Evolutionary conservation across 2,888 invertebrate species (phyloP).

Genomic region (Bibio marci): DNA sequence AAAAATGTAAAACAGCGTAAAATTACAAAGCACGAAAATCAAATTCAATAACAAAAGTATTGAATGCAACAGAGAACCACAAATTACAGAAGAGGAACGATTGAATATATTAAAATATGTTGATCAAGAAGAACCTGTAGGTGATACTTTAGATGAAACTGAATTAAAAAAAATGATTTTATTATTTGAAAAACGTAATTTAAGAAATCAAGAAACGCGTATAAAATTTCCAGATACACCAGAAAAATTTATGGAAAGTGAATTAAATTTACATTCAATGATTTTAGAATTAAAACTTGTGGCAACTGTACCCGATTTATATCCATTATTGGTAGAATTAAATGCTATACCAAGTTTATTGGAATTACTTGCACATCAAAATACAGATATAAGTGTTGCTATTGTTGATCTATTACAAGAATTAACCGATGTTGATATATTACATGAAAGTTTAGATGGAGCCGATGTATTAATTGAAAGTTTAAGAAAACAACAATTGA

Average conservation of each 20-base stretch:
- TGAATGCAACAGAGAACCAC: slow-evolving; percentile 36
- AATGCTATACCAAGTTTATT: slow-evolving; percentile 81
- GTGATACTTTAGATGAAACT: slow-evolving; percentile 76
- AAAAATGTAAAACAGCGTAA: slow-evolving; percentile 44
- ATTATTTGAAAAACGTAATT: slow-evolving; percentile 83
- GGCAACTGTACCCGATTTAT: slow-evolving; percentile 90
- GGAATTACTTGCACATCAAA: slow-evolving; percentile 87
- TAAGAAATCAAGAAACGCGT: slow-evolving; percentile 92
- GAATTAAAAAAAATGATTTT: slow-evolving; percentile 76
- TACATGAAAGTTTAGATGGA: slow-evolving; percentile 87
- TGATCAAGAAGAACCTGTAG: slow-evolving; percentile 64
- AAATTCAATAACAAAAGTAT: slow-evolving; percentile 25
- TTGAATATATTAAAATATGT: slow-evolving; percentile 69
- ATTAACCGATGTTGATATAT: slow-evolving; percentile 87
- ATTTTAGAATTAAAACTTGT: slow-evolving; percentile 81
- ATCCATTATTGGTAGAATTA: slow-evolving; percentile 76
- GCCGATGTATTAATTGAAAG: slow-evolving; percentile 76
- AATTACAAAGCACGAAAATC: slow-evolving; percentile 30
- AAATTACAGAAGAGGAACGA: slow-evolving; percentile 53
- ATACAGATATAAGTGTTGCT: slow-evolving; percentile 47
- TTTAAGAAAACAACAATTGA: slow-evolving; percentile 75
- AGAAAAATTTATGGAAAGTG: slow-evolving; percentile 97
- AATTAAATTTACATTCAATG: slow-evolving; percentile 79
- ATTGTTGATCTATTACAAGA: slow-evolving; percentile 52
- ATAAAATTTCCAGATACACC: slow-evolving; percentile 96